phyloP scores from a whole-genome alignment of 1,140 invertebrate genomes.

The Neodiprion lecontei region DNA sequence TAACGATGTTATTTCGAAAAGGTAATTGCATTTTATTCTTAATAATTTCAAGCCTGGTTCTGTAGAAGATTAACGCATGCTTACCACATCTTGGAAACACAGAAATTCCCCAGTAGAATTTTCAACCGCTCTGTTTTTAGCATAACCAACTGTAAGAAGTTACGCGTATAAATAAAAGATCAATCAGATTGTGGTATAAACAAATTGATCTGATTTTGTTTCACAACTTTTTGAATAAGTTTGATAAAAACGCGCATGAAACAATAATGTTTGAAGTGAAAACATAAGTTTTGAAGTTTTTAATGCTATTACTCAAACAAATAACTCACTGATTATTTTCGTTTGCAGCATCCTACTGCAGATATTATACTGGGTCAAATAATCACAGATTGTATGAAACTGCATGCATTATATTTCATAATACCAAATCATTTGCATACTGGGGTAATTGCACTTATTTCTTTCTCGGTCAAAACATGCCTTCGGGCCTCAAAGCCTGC shows the following conservation, averaged over 20 bases:
- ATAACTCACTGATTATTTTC: too few relatives aligned
- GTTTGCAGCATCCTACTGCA: too few relatives aligned
- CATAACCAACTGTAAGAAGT: conserved; percentile 69
- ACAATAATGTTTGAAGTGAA: too few relatives aligned
- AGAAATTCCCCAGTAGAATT: conserved; percentile 71
- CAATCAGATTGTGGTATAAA: background rate
- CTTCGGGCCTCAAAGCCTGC: background rate
- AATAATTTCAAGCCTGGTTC: too few relatives aligned
- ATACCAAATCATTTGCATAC: conserved; percentile 8
- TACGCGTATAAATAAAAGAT: background rate
- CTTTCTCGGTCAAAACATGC: conserved; percentile 2
- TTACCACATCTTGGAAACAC: conserved; percentile 80
- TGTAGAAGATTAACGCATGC: background rate
- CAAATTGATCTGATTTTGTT: conserved; percentile 10
- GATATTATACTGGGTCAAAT: background rate
- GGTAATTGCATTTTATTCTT: conserved; percentile 39
- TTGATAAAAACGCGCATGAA: too few relatives aligned
- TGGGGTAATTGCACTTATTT: background rate
- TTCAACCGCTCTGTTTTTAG: conserved; percentile 74
- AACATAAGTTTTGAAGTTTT: too few relatives aligned
- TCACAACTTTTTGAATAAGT: too few relatives aligned
- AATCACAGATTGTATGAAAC: conserved; percentile 9
- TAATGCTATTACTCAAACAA: too few relatives aligned
- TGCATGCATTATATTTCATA: background rate
- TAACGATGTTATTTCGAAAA: conserved; percentile 13